phyloP scores from a whole-genome alignment of 2,113 vertebrate genomes.

The Conger conger region DNA sequence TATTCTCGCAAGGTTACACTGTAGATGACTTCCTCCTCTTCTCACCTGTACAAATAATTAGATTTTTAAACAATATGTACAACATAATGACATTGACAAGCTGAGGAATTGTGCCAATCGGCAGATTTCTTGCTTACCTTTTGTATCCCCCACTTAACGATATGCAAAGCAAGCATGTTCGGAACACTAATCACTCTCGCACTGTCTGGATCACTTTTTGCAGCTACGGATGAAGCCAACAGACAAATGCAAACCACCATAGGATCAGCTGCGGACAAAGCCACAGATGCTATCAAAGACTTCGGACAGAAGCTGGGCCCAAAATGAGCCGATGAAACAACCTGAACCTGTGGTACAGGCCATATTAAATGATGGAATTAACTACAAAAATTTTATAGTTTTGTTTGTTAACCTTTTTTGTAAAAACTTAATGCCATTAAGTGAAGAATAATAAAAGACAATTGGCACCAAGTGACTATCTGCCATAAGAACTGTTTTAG shows the following conservation, averaged over 20 bases:
- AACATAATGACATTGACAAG: too few relatives aligned
- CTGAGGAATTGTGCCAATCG: too few relatives aligned
- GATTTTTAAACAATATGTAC: too few relatives aligned
- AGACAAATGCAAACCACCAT: slow-evolving; percentile 66
- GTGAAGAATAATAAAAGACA: neutral
- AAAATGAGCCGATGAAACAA: slow-evolving; percentile 49
- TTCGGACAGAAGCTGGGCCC: slow-evolving; percentile 66
- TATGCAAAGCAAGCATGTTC: neutral
- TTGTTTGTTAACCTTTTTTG: neutral
- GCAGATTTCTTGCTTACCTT: neutral
- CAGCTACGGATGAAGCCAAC: slow-evolving; percentile 68
- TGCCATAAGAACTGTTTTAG: neutral
- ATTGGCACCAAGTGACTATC: neutral
- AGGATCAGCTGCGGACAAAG: slow-evolving; percentile 64
- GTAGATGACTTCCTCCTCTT: too few relatives aligned
- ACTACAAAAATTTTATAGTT: neutral
- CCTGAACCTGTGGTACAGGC: neutral
- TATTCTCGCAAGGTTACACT: too few relatives aligned
- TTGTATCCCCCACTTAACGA: neutral
- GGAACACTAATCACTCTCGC: neutral
- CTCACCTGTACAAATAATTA: too few relatives aligned
- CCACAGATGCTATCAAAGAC: slow-evolving; percentile 68
- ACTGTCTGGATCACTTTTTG: neutral
- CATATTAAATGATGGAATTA: neutral
- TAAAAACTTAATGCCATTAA: neutral